Evolutionary conservation across 1,140 invertebrate genomes (phyloP), one percentile per base, ranked within the genome.

Genomic region (Pseudomyrmex pallidus): DNA sequence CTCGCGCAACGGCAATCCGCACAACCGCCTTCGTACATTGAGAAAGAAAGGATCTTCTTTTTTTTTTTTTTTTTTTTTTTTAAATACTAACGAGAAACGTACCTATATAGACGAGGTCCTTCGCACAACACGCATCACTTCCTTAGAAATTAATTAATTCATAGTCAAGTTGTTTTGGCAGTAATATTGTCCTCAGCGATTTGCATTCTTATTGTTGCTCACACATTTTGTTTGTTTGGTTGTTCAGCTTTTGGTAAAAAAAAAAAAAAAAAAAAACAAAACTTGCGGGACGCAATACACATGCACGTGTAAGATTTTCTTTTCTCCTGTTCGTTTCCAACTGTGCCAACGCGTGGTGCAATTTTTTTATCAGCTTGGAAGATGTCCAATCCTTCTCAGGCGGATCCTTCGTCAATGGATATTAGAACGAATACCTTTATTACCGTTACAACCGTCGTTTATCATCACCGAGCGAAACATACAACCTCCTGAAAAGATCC

Each of bases 131-230:
- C 84, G 78, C 90, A 86, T 90, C 90, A 74, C 85, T 85, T 90
- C 84, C 87, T 91, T 88, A 90, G 84, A 90, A 93, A 82, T 93
- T 90, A 91, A 91, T 91, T 92, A 93, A 90, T 91, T 89, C 91
- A 92, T 91, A 93, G 90, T 93, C 90, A 82, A 94, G 90, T 94
- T 35, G 35, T 35, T 35, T 94, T 94, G 94, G 94, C 93, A 94
- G 93, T 94, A 92, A 91, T 94, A 94, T 94, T 94, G 92, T 94
- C 93, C 91, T 91, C 92, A 93, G 88, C 91, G 94, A 92, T 92
- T 92, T 91, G 88, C 91, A 91, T 92, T 90, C 89, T 91, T 93
- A 92, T 92, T 91, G 89, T 92, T 92, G 88, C 87, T 90, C 88
- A 90, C 86, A 91, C 88, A 83, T 87, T 25, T 25, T 83, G 84